These are phyloP conservation scores for Arctopsyche grandis DNA, from an alignment of 1,140 invertebrate species.

Conservation along the genomic window DNA sequence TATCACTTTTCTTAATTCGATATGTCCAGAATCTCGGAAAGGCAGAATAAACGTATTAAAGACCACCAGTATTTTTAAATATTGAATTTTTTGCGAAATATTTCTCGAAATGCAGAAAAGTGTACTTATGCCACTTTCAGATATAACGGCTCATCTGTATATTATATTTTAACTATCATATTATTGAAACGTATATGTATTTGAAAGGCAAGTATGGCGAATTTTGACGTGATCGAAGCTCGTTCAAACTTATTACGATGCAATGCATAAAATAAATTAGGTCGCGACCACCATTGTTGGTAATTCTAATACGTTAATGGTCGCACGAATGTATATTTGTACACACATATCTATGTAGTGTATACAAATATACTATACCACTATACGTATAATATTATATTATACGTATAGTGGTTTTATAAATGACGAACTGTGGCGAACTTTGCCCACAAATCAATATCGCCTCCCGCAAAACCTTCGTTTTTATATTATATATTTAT, in stretches of 20 bases:
- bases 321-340: not conserved
- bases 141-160: too few relatives aligned
- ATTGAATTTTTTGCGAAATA: too few relatives aligned
- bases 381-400: not conserved
- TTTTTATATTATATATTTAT: not conserved
- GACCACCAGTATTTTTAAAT: too few relatives aligned
- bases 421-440: not conserved
- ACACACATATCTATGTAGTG: too few relatives aligned
- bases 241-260: not conserved
- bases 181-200: too few relatives aligned
- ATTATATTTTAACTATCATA: too few relatives aligned
- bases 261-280: constrained; percentile 7
- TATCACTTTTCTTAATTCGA: too few relatives aligned
- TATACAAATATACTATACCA: not conserved
- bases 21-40: too few relatives aligned
- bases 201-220: not conserved
- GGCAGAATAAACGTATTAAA: too few relatives aligned
- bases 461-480: not conserved
- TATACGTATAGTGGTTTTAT: not conserved
- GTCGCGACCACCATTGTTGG: constrained; percentile 7
- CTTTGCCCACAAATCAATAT: constrained; percentile 16
- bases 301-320: constrained; percentile 15
- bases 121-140: too few relatives aligned
- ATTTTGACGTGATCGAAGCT: not conserved
- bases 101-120: too few relatives aligned